Base-by-base conservation (phyloP, 2,888 invertebrate genomes). In the Caenorhabditis drosophilae region DNA sequence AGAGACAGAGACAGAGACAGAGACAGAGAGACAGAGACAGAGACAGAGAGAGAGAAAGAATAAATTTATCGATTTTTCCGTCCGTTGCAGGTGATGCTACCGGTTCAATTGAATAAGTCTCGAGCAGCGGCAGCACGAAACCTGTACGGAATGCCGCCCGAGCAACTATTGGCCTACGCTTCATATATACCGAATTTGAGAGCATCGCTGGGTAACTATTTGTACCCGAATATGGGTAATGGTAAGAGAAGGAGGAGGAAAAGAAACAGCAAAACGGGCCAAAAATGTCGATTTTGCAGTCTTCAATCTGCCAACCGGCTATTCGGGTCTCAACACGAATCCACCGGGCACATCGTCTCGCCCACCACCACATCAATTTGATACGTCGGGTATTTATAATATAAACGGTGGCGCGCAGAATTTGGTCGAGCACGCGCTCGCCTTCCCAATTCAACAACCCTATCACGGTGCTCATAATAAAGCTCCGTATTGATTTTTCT, bases 1-100 rank as follows among this genome's bases (percentile, higher is more conserved):
- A 85, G 98, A 98, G 88, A 98, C 98, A 75, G 98, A 98, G 89
- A 98, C 98, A 89, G 76, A 72, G 15, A 40, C 6, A 40, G 40
- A 11, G 9, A 11, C 15, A 31, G 31, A 31, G 12, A 31, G 12
- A 31, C 7, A 40, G 15, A 40, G 16, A 18, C 6, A n/a, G n/a
- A n/a, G n/a, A n/a, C n/a, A n/a, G n/a, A n/a, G n/a, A n/a, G n/a
- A n/a, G n/a, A n/a, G n/a, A n/a, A n/a, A n/a, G n/a, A n/a, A n/a
- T n/a, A n/a, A n/a, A n/a, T n/a, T n/a, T n/a, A n/a, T n/a, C n/a
- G n/a, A n/a, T n/a, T n/a, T n/a, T n/a, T n/a, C n/a, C n/a, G n/a
- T n/a, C n/a, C 12, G 6, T 54, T 54, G 23, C 50, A 75, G 75
- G 97, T 98, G 84, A 98, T 98, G 98, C 90, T 97, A 85, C 97